Evolutionary conservation across 2,113 vertebrate genomes (phyloP), one percentile per base, ranked within the genome.

Genomic region (Cavia aperea): DNA sequence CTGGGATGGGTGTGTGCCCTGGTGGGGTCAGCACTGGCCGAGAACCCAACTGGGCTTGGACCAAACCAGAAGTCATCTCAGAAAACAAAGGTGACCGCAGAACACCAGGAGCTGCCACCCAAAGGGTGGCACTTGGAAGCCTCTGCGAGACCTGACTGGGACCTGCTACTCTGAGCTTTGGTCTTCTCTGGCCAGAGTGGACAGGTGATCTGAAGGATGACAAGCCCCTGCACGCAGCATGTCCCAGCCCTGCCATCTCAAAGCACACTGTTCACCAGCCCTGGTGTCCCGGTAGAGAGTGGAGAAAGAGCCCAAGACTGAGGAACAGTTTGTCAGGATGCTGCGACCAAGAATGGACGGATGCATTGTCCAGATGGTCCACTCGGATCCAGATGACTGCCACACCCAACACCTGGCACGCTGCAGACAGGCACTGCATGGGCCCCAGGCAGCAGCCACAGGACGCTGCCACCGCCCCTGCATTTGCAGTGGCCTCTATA

Each of bases 351-450:
- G 60, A 29, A 21, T 2, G 6, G 54, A 24, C 19, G 15, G 63
- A 39, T 2, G 1, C 16, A 12, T 77, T 4, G 21, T 54, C 19
- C 23, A 21, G n/a, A 4, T 33, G 1, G 14, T 23, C 60, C 19
- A 8, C 79, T 66, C 56, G 3, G 68, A 60, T 2, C 21, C 4
- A 6, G 70, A 10, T 7, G 21, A 13, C 3, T 9, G 19, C 78
- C 14, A 8, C 23, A 12, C 46, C 36, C 33, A 23, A 33, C 4
- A 1, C 5, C 83, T 14, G 5, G 23, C 23, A 46, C 18, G 4
- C 46, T 36, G 58, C 0, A 0, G 65, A 2, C 56, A 6, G 46
- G 58, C 16, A 62, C 31, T 66, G n/a, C 3, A n/a, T 31, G 19
- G 29, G 21, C 49, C 49, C 24, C 26, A 33, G 90, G 46, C 56